phyloP scores from a whole-genome alignment of 2,797 vertebrate species.

The Poeciliopsis gracilis region DNA sequence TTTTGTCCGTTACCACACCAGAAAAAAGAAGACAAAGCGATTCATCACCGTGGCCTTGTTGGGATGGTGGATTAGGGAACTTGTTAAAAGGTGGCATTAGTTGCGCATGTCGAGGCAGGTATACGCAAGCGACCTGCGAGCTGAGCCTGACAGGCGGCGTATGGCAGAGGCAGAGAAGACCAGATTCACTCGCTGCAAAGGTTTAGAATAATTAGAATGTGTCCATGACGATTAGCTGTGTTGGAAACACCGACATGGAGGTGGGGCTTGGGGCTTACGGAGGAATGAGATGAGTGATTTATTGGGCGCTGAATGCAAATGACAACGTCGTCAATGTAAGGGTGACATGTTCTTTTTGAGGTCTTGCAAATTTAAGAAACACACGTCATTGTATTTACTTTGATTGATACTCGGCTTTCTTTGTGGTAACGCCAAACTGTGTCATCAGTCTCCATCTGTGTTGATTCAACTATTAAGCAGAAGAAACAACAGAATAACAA shows the following conservation, averaged over 20 bases:
- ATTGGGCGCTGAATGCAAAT: neutral
- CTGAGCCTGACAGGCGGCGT: constrained; percentile 18
- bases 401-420: neutral
- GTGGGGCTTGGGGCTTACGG: constrained; percentile 16
- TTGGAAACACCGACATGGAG: constrained; percentile 20
- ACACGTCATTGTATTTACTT: neutral
- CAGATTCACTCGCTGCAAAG: neutral
- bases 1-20: constrained; percentile 5
- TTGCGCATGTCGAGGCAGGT: constrained; percentile 66
- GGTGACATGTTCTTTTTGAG: neutral
- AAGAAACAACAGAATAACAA: neutral
- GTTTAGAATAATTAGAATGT: constrained; percentile 51
- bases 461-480: neutral
- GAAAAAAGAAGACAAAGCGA: constrained; percentile 21
- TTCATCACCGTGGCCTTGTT: constrained; percentile 34
- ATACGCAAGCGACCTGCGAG: constrained; percentile 41
- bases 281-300: constrained; percentile 12
- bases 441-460: neutral
- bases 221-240: constrained; percentile 41
- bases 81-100: constrained; percentile 52
- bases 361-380: neutral
- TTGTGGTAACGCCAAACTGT: neutral
- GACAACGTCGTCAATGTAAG: neutral
- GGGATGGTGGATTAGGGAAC: constrained; percentile 45
- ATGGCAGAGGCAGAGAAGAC: constrained; percentile 16